Conservation (phyloP, 2,113 vertebrate species). For the Gasterosteus nipponicus region DNA sequence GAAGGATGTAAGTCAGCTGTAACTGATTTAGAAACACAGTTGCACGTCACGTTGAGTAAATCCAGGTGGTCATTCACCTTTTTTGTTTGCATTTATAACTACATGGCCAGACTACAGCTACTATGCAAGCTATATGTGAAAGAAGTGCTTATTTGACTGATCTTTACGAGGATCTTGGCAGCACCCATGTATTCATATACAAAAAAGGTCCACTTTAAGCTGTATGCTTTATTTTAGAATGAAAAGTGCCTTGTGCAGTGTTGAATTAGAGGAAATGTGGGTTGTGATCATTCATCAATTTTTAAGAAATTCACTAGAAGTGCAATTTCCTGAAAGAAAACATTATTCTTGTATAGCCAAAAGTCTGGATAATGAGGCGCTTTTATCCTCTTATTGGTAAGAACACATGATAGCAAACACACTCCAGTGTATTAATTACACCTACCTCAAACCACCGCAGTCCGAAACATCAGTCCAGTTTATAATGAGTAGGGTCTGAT, state of each 20-base stretch:
- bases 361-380: background rate
- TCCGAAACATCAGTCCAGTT: background rate
- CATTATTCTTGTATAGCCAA: background rate
- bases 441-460: background rate
- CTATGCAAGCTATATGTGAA: background rate
- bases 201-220: background rate
- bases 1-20: constrained; percentile 41
- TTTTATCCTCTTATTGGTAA: background rate
- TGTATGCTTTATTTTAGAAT: background rate
- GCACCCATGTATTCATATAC: background rate
- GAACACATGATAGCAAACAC: background rate
- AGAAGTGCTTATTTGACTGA: background rate
- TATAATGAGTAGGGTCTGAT: too few relatives aligned
- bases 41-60: background rate
- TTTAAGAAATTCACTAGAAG: background rate
- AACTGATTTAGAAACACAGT: constrained; percentile 22
- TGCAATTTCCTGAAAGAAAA: background rate
- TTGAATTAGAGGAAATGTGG: background rate
- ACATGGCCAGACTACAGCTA: background rate
- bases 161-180: background rate
- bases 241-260: background rate
- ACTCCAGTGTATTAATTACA: background rate
- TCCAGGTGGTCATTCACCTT: background rate
- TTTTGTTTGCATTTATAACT: background rate
- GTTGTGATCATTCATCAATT: background rate